These are phyloP conservation scores for Caenorhabditis inopinata DNA, from an alignment of 1,140 invertebrate genomes.

Conservation along the genomic window DNA sequence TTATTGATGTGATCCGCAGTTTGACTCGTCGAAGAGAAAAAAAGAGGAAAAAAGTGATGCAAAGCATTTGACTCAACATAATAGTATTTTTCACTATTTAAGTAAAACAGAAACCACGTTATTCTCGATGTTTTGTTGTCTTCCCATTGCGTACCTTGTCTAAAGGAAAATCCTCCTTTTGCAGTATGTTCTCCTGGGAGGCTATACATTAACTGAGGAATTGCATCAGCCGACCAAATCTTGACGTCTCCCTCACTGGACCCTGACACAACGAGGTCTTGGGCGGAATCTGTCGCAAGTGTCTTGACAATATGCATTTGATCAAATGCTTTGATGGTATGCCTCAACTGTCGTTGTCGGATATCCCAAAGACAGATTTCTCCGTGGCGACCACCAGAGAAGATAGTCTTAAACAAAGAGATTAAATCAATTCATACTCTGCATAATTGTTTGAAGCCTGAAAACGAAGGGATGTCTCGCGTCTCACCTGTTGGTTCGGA, in stretches of 20 bases:
- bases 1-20: too few relatives aligned
- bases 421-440: too few relatives aligned
- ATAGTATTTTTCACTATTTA: too few relatives aligned
- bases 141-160: slow-evolving; percentile 55
- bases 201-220: slow-evolving; percentile 81
- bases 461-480: too few relatives aligned
- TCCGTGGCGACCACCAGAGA: slow-evolving; percentile 92
- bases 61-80: too few relatives aligned
- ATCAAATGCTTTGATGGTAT: slow-evolving; percentile 75
- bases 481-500: slow-evolving; percentile 57
- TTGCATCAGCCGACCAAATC: slow-evolving; percentile 81
- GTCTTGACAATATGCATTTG: slow-evolving; percentile 78
- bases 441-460: too few relatives aligned
- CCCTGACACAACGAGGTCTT: slow-evolving; percentile 91
- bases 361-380: slow-evolving; percentile 82
- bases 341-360: slow-evolving; percentile 80
- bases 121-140: too few relatives aligned
- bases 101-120: too few relatives aligned
- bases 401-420: too few relatives aligned
- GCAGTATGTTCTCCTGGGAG: slow-evolving; percentile 83
- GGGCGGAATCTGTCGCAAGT: slow-evolving; percentile 83
- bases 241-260: slow-evolving; percentile 98
- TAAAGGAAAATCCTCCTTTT: slow-evolving; percentile 61
- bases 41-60: too few relatives aligned
- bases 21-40: neutral